These are phyloP conservation scores for Craterocephalus amniculus DNA, from an alignment of 2,797 vertebrate species.

Conservation along the genomic window DNA sequence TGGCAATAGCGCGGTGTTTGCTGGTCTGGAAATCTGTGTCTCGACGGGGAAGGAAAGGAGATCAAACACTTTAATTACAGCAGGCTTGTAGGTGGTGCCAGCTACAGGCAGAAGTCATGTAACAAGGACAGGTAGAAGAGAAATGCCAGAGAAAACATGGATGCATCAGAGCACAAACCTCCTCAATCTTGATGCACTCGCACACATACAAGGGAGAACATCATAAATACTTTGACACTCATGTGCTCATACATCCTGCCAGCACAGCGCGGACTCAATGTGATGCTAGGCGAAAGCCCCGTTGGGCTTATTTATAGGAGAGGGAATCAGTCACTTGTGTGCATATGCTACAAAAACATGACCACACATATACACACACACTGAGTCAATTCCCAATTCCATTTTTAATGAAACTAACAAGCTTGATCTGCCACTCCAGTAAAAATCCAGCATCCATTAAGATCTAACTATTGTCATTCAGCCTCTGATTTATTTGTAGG, in stretches of 20 bases:
- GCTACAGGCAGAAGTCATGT: constrained; percentile 74
- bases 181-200: constrained; percentile 47
- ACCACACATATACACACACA: constrained; percentile 19
- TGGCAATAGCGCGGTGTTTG: constrained; percentile 71
- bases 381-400: constrained; percentile 32
- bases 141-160: constrained; percentile 43
- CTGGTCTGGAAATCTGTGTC: constrained; percentile 68
- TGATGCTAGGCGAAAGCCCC: constrained; percentile 6
- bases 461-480: constrained; percentile 44
- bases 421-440: constrained; percentile 22
- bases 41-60: constrained; percentile 68
- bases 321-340: constrained; percentile 36
- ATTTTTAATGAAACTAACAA: constrained; percentile 27
- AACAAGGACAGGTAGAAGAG: constrained; percentile 73
- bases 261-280: constrained; percentile 30
- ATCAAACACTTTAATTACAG: constrained; percentile 86
- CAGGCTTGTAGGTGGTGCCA: constrained; percentile 76
- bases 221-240: constrained; percentile 40
- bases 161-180: constrained; percentile 53
- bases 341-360: constrained; percentile 34
- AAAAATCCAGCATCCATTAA: constrained; percentile 27
- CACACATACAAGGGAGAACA: constrained; percentile 26
- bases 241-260: constrained; percentile 31
- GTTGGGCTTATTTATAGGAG: constrained; percentile 29
- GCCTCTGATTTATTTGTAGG: constrained; percentile 63